Base-by-base conservation (phyloP, 2,797 vertebrate species). In the Acanthurus lineatus region DNA sequence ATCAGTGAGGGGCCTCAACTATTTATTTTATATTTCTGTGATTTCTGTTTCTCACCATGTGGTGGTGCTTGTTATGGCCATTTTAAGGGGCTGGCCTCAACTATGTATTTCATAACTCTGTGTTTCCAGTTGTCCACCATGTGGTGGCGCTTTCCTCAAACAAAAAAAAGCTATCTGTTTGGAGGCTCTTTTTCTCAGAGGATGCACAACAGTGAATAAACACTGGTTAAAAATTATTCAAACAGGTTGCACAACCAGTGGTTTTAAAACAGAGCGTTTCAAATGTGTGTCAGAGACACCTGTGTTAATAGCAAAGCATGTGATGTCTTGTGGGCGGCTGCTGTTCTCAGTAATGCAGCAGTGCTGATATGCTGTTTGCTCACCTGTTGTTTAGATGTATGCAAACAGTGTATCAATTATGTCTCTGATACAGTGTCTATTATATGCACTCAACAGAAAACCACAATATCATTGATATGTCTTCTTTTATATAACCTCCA, bases 141-240 rank as follows among this genome's bases (percentile, higher is more conserved):
- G n/a, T 53, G 84, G 61, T 79, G 86, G 82, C 0, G 47, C 77
- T 68, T 59, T 19, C 12, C 60, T 83, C 70, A 74, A 49, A 47
- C 25, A 52, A 57, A 16, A 69, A 69, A 44, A 60, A 65, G 9
- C 5, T 14, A 69, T 56, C 19, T 14, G 4, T 44, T 22, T 12
- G 9, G 14, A 64, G 19, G 32, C 47, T 64, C 6, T 22, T 5
- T 14, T 1, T 65, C 22, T 59, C 14, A 52, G 52, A 2, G 5
- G 8, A 32, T n/a, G 1, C 0, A 5, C 17, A 35, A 10, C 6
- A 61, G 16, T 54, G 56, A 73, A 15, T 25, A 2, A 49, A 19
- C 28, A 32, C 1, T 47, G 5, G 14, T 57, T 56, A 20, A 54
- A 58, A 25, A 9, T 12, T 35, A 0, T 68, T 64, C 4, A 45